Conservation (phyloP, 2,888 invertebrate species). For the Alloscopus bannaensis region DNA sequence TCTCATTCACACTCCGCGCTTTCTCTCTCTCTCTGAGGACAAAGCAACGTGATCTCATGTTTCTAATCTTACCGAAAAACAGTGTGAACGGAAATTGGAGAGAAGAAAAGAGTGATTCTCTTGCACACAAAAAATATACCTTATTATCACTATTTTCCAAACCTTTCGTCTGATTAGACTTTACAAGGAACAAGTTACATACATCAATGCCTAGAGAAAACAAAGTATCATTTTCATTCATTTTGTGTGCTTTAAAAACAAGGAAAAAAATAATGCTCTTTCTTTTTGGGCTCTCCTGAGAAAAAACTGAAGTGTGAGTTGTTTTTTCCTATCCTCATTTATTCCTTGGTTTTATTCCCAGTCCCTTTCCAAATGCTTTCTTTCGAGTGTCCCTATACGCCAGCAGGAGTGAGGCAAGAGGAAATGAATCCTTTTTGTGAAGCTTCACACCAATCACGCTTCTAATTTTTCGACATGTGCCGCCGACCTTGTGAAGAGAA, state of each 20-base stretch:
- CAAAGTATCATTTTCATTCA: conserved; percentile 31
- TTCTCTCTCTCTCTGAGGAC: too few relatives aligned
- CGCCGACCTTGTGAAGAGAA: conserved; percentile 34
- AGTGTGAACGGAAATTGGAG: too few relatives aligned
- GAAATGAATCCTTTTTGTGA: conserved; percentile 24
- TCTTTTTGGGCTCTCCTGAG: conserved; percentile 26
- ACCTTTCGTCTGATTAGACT: too few relatives aligned
- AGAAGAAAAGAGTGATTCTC: too few relatives aligned
- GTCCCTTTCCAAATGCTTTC: conserved; percentile 1
- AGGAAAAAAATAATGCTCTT: conserved; percentile 13
- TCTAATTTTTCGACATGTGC: conserved; percentile 34
- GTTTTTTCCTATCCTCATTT: neutral
- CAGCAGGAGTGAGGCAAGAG: too few relatives aligned
- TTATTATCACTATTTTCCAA: too few relatives aligned
- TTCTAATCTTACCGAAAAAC: too few relatives aligned
- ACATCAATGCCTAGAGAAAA: conserved; percentile 15
- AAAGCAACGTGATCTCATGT: too few relatives aligned
- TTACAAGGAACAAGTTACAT: too few relatives aligned
- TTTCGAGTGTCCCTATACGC: neutral
- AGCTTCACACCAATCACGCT: conserved; percentile 35
- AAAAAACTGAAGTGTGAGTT: neutral
- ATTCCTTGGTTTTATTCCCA: too few relatives aligned
- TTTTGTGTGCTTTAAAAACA: conserved; percentile 22
- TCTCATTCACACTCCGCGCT: too few relatives aligned
- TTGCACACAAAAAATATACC: too few relatives aligned